phyloP scores from a whole-genome alignment of 1,140 invertebrate genomes.

The Bombus turneri region DNA sequence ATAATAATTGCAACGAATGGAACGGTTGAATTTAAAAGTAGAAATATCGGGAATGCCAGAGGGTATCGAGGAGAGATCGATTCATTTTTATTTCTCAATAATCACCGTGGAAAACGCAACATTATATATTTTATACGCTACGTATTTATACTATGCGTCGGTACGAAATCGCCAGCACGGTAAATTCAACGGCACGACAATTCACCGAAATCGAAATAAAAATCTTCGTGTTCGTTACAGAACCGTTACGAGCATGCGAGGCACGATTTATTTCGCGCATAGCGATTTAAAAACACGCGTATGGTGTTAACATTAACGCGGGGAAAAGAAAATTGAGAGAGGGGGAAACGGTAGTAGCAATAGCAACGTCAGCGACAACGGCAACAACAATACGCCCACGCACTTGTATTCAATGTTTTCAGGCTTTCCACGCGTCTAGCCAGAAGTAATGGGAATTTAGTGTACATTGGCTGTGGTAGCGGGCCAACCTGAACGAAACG shows the following conservation, averaged over 20 bases:
- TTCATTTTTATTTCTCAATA: neutral
- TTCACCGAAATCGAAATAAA: constrained; percentile 1
- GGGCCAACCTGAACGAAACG: neutral
- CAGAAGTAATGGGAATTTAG: constrained; percentile 26
- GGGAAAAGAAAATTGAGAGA: neutral
- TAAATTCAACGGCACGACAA: neutral
- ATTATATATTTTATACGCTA: constrained; percentile 1
- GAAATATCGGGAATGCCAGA: neutral
- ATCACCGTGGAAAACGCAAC: neutral
- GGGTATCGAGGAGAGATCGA: neutral
- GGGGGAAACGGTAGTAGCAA: too few species aligned
- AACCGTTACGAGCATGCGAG: neutral
- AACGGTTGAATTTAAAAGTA: neutral
- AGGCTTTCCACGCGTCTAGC: neutral
- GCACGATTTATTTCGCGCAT: neutral
- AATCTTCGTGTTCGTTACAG: neutral
- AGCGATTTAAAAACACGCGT: neutral
- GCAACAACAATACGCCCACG: neutral
- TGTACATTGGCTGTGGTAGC: neutral
- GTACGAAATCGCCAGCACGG: neutral
- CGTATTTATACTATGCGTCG: neutral
- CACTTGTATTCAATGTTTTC: constrained; percentile 18
- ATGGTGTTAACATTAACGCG: neutral
- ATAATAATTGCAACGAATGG: neutral
- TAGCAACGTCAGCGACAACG: neutral